Conservation (phyloP, 1,140 invertebrate species). For the Copidosoma floridanum region DNA sequence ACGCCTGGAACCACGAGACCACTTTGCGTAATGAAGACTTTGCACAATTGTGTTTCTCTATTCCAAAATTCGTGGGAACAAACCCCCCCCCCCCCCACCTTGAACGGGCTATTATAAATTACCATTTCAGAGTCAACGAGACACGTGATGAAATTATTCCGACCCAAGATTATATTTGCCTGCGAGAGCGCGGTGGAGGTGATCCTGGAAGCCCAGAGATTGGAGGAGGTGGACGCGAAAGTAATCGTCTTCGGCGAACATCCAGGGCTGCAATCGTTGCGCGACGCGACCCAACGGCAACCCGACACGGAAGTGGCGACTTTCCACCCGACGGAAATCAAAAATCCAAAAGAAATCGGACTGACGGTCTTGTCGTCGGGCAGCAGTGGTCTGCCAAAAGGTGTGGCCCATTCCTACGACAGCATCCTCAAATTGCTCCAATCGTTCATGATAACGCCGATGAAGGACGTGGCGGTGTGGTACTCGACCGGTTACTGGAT, state of each 20-base stretch:
- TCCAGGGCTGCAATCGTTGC: slow-evolving; percentile 16
- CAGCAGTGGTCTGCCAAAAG: slow-evolving; percentile 37
- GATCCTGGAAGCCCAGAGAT: slow-evolving; percentile 27
- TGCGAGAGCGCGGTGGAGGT: slow-evolving; percentile 24
- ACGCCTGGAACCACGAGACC: too few species aligned
- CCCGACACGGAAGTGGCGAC: background rate
- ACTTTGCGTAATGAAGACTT: too few species aligned
- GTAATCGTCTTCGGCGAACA: slow-evolving; percentile 39
- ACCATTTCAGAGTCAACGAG: slow-evolving; percentile 4
- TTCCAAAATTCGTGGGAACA: too few species aligned
- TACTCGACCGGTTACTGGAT: slow-evolving; percentile 29
- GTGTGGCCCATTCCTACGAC: slow-evolving; percentile 25
- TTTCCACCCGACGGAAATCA: slow-evolving; percentile 17
- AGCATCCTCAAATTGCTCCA: background rate
- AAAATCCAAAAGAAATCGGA: slow-evolving; percentile 26
- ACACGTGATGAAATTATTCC: slow-evolving; percentile 34
- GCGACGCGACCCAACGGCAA: slow-evolving; percentile 23
- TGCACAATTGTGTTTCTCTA: too few species aligned
- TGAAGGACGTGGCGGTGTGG: background rate
- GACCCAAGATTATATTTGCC: slow-evolving; percentile 45
- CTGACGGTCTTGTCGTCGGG: slow-evolving; percentile 42
- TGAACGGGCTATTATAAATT: too few species aligned
- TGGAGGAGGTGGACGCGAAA: slow-evolving; percentile 22
- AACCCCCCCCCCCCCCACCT: too few species aligned
- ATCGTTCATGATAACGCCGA: background rate